Conservation (phyloP, 2,888 invertebrate genomes). For the Parelbella ahira region DNA sequence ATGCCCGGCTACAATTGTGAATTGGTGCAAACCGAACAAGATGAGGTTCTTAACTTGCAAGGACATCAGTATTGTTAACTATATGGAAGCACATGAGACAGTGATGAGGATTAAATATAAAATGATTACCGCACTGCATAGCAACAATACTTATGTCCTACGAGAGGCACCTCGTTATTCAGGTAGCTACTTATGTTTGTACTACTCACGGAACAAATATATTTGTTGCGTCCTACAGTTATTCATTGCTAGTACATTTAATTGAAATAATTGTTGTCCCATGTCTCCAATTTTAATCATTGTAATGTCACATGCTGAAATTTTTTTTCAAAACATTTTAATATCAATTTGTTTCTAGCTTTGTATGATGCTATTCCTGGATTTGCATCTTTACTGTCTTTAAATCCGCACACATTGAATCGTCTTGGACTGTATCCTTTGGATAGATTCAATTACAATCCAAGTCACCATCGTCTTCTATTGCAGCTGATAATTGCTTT, state of each 20-base stretch:
- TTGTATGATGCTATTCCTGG: constrained; percentile 77
- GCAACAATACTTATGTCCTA: constrained; percentile 70
- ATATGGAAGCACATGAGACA: constrained; percentile 76
- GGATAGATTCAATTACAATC: constrained; percentile 62
- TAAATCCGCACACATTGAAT: constrained; percentile 75
- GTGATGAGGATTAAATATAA: constrained; percentile 71
- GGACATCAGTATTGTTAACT: constrained; percentile 70
- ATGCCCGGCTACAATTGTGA: constrained; percentile 66
- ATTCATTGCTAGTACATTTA: too few species aligned
- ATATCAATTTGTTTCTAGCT: constrained; percentile 49
- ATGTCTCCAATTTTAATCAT: too few species aligned
- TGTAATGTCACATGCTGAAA: too few species aligned
- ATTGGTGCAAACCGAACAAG: constrained; percentile 72
- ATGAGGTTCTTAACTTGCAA: constrained; percentile 73
- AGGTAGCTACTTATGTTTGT: constrained; percentile 43
- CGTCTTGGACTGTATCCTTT: constrained; percentile 66
- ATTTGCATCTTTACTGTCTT: constrained; percentile 71
- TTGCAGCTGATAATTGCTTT: constrained; percentile 76
- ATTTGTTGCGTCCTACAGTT: too few species aligned
- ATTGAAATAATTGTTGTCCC: too few species aligned
- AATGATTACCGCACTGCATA: constrained; percentile 63
- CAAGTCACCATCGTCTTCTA: constrained; percentile 67
- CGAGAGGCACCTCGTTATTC: constrained; percentile 71
- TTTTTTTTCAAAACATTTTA: too few species aligned
- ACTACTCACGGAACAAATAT: too few species aligned